Percentiles rank a stretch among this genome's conserved stretches.
Evolutionary conservation across 2,888 invertebrate genomes (phyloP).

Genomic region (Drosophila birchii): DNA sequence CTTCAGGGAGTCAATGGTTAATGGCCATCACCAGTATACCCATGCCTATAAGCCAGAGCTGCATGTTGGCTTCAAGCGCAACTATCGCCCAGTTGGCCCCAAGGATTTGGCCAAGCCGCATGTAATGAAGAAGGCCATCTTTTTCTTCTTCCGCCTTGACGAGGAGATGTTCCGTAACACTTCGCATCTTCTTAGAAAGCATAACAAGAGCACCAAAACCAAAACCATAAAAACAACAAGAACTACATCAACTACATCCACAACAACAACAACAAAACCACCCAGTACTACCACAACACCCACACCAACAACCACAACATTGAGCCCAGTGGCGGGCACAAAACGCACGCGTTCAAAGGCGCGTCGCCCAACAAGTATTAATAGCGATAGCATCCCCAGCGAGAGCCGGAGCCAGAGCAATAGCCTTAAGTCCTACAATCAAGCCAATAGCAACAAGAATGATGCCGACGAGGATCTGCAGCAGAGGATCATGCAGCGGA

Average conservation of each 20-base stretch:
- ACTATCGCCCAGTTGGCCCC: constrained; percentile 78
- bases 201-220: background rate
- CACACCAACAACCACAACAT: constrained; percentile 48
- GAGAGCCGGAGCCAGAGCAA: constrained; percentile 50
- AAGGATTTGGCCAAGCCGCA: constrained; percentile 62
- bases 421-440: constrained; percentile 58
- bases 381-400: constrained; percentile 64
- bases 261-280: constrained; percentile 30
- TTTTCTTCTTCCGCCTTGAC: constrained; percentile 73
- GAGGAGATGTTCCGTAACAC: constrained; percentile 64
- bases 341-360: constrained; percentile 46
- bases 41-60: constrained; percentile 76
- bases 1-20: constrained; percentile 79
- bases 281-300: constrained; percentile 6
- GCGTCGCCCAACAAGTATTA: constrained; percentile 70
- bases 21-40: constrained; percentile 77
- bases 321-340: constrained; percentile 48
- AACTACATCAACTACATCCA: background rate
- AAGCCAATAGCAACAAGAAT: constrained; percentile 49
- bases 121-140: constrained; percentile 70
- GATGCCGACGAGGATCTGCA: constrained; percentile 42
- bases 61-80: constrained; percentile 80
- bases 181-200: constrained; percentile 10
- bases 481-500: constrained; percentile 57
- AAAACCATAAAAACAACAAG: background rate